Evolutionary conservation across 1,140 invertebrate genomes (phyloP).

Genomic region (Diorhabda carinulata): DNA sequence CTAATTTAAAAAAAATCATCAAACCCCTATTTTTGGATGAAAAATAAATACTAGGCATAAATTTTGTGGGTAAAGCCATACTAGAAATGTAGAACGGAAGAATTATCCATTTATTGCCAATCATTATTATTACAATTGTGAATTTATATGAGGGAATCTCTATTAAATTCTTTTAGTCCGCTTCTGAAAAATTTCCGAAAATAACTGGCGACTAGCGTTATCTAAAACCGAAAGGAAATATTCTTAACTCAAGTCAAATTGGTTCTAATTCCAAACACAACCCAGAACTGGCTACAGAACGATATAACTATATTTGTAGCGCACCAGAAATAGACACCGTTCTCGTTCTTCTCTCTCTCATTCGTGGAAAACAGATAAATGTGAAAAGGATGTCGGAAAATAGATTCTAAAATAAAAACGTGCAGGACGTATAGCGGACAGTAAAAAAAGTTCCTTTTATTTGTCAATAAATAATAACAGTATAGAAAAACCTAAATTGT

Average conservation of each 20-base stretch:
- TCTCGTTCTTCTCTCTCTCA: background rate
- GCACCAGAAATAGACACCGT: slow-evolving; percentile 9
- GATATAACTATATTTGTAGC: slow-evolving; percentile 18
- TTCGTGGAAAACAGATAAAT: slow-evolving; percentile 12
- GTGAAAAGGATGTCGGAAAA: slow-evolving; percentile 16
- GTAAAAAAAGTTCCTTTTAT: too few relatives aligned
- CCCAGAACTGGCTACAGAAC: slow-evolving; percentile 11
- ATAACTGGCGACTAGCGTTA: slow-evolving; percentile 7
- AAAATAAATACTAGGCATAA: too few relatives aligned
- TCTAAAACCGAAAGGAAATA: slow-evolving; percentile 17
- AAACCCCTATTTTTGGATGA: too few relatives aligned
- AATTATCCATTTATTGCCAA: too few relatives aligned
- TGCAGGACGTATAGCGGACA: too few relatives aligned
- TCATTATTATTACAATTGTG: too few relatives aligned
- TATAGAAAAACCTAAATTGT: too few relatives aligned
- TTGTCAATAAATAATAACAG: too few relatives aligned
- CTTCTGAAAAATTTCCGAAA: slow-evolving; percentile 7
- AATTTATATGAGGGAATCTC: too few relatives aligned
- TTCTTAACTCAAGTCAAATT: slow-evolving; percentile 11
- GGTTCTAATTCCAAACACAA: slow-evolving; percentile 17
- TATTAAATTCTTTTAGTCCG: background rate
- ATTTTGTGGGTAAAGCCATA: too few relatives aligned
- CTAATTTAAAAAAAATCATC: too few relatives aligned
- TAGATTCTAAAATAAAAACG: background rate
- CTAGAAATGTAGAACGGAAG: too few relatives aligned